phyloP scores from a whole-genome alignment of 30 jellyfish, hydroid and myxozoan genomes.

The Nemopilema nomurai region DNA sequence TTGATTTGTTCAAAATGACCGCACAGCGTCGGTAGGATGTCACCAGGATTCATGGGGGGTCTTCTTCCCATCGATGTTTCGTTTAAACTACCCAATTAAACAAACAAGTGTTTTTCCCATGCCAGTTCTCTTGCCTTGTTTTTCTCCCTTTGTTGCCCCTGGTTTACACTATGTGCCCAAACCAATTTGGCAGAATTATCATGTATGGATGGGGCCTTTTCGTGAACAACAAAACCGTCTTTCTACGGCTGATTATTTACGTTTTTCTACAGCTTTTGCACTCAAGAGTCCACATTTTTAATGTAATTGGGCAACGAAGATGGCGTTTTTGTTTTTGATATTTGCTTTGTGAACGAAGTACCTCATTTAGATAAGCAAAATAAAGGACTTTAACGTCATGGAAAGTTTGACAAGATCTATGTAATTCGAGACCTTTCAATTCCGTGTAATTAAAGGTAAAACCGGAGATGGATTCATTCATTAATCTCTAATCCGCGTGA shows the following conservation, averaged over 20 bases:
- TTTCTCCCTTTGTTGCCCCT: neutral
- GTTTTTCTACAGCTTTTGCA: too few relatives aligned
- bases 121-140: too few relatives aligned
- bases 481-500: slow-evolving; percentile 44
- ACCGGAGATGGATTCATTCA: slow-evolving; percentile 30
- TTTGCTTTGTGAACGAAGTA: slow-evolving; percentile 26
- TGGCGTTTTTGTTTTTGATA: neutral
- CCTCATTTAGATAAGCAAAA: slow-evolving; percentile 35
- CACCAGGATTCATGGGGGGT: slow-evolving; percentile 19
- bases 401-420: slow-evolving; percentile 20
- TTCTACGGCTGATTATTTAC: too few relatives aligned
- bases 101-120: too few relatives aligned
- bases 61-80: neutral
- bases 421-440: slow-evolving; percentile 30
- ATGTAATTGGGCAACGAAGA: slow-evolving; percentile 3
- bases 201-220: neutral
- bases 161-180: neutral
- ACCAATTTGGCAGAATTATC: neutral
- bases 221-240: too few relatives aligned
- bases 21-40: neutral
- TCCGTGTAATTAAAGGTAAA: slow-evolving; percentile 34
- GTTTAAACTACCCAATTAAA: neutral
- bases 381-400: slow-evolving; percentile 37
- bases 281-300: too few relatives aligned
- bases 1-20: slow-evolving; percentile 22